phyloP scores from a whole-genome alignment of 2,113 vertebrate species.

The Halcyon senegalensis region DNA sequence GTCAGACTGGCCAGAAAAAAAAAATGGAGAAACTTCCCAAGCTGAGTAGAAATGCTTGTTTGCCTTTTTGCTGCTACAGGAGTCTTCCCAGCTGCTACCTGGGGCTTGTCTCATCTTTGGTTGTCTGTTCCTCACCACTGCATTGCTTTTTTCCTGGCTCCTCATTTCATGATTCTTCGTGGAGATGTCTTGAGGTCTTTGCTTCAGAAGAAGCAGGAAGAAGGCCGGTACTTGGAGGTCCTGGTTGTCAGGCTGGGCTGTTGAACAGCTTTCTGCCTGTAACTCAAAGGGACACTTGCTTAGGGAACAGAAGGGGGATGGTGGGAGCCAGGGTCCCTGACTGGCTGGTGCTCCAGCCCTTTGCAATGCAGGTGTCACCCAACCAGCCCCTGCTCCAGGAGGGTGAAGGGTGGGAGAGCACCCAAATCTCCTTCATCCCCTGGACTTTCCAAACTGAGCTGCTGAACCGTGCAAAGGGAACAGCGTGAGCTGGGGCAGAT shows the following conservation, averaged over 20 bases:
- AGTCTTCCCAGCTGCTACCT: neutral
- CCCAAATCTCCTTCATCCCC: neutral
- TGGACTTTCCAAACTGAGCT: neutral
- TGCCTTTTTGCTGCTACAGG: neutral
- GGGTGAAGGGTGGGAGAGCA: neutral
- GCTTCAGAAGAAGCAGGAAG: neutral
- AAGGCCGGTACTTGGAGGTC: neutral
- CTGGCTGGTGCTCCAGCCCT: neutral
- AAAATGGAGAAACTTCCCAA: neutral
- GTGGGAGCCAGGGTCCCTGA: neutral
- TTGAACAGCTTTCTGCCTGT: neutral
- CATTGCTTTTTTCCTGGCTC: neutral
- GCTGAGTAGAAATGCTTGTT: neutral
- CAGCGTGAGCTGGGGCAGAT: neutral
- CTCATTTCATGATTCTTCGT: neutral
- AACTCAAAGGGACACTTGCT: neutral
- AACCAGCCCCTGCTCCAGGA: neutral
- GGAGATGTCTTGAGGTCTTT: neutral
- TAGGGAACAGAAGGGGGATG: neutral
- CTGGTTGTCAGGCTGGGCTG: neutral
- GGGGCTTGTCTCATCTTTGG: neutral
- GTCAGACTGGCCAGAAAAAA: neutral
- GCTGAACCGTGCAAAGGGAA: neutral
- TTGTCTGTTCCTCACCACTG: accelerated
- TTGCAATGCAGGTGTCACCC: too few species aligned